Evolutionary conservation across 2,888 invertebrate species (phyloP).

Genomic region (Allygus modestus): DNA sequence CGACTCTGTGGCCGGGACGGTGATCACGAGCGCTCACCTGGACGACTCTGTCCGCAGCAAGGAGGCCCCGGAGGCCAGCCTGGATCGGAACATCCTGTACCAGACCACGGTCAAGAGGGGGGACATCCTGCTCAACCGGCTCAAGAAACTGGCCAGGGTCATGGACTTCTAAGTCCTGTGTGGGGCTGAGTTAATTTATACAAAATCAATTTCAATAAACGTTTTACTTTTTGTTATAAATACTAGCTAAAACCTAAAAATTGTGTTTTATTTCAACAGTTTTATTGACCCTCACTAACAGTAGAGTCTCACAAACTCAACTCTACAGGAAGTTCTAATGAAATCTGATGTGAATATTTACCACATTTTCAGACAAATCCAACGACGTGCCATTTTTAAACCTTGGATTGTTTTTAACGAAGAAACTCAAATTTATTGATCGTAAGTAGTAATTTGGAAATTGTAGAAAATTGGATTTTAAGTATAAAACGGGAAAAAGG

Average conservation of each 20-base stretch:
- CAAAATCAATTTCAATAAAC: constrained; percentile 24
- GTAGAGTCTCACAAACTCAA: no score
- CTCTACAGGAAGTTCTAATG: no score
- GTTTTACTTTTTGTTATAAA: constrained; percentile 48
- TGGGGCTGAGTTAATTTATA: constrained; percentile 12
- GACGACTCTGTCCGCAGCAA: constrained; percentile 81
- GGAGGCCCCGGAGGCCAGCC: constrained; percentile 73
- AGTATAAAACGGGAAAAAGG: no score
- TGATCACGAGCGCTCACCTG: constrained; percentile 96
- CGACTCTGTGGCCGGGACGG: constrained; percentile 96
- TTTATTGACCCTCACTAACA: no score
- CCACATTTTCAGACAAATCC: no score
- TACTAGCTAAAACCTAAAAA: no score
- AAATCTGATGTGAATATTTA: no score
- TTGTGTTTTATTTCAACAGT: constrained; percentile 17
- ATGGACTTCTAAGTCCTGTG: constrained; percentile 87
- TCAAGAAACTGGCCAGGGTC: constrained; percentile 98
- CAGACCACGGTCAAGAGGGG: constrained; percentile 99
- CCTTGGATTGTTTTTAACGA: no score
- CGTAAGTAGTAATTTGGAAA: no score
- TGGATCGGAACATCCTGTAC: constrained; percentile 84
- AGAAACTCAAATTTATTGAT: no score
- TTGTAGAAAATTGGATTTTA: no score
- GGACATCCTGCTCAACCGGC: constrained; percentile 96
- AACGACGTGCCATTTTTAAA: no score